phyloP scores from a whole-genome alignment of 2,113 vertebrate species.

The Muscicapa adusta region DNA sequence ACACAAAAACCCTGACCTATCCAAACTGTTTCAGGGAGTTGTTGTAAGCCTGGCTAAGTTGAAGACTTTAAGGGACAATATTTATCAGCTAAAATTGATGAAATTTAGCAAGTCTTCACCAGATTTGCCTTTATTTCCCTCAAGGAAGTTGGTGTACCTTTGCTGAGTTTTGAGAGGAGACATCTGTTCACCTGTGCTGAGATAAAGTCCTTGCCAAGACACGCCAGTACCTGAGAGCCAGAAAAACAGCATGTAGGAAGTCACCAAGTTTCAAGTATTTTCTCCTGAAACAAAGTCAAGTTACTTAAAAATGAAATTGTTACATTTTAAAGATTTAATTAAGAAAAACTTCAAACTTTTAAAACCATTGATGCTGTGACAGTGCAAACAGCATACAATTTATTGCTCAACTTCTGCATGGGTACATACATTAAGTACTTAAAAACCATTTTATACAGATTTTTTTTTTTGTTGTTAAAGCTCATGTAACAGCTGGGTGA shows the following conservation, averaged over 20 bases:
- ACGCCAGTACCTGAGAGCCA: not conserved
- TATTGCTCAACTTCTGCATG: conserved; percentile 92
- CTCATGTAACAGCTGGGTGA: conserved; percentile 89
- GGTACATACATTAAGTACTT: conserved; percentile 82
- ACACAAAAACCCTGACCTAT: not conserved
- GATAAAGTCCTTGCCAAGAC: not conserved
- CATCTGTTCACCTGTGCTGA: not conserved
- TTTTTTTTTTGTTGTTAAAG: conserved; percentile 78
- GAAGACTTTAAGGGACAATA: not conserved
- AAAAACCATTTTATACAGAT: conserved; percentile 84
- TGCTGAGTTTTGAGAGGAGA: not conserved
- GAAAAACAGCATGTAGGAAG: not conserved
- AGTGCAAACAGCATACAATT: conserved; percentile 92
- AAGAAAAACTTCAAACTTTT: conserved; percentile 53
- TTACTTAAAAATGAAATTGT: not conserved
- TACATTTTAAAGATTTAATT: not conserved
- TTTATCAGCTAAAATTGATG: not conserved
- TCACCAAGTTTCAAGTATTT: not conserved
- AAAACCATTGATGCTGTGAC: conserved; percentile 84
- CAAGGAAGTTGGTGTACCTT: not conserved
- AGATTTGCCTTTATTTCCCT: not conserved
- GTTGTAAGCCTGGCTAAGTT: not conserved
- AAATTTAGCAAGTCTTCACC: not conserved
- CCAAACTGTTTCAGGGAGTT: not conserved
- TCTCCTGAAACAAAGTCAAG: not conserved